phyloP scores from a whole-genome alignment of 2,113 vertebrate genomes.

The Dicerorhinus sumatrensis region DNA sequence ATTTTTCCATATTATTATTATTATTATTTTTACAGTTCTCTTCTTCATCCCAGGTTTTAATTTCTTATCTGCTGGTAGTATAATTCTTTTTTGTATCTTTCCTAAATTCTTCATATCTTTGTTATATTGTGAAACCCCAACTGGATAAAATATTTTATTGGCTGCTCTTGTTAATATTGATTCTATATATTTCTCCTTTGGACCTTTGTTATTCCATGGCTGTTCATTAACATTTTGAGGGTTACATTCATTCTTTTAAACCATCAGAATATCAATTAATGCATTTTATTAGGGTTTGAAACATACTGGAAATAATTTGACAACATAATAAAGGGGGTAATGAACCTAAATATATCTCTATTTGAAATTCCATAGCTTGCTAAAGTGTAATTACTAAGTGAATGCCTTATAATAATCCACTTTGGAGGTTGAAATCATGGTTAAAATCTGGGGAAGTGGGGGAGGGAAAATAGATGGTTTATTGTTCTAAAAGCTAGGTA shows the following conservation, averaged over 20 bases:
- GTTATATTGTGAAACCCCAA: background rate
- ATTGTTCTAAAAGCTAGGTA: conserved; percentile 20
- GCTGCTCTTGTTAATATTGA: background rate
- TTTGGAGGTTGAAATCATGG: conserved; percentile 27
- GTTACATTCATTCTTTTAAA: background rate
- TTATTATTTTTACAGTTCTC: background rate
- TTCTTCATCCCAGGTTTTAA: background rate
- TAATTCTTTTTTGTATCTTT: background rate
- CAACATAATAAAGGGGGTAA: conserved; percentile 28
- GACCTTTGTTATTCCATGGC: background rate
- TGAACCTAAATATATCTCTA: conserved; percentile 48
- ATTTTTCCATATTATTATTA: background rate
- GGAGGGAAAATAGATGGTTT: background rate
- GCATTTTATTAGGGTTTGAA: conserved; percentile 30
- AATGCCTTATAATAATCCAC: conserved; percentile 22
- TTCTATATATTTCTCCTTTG: background rate
- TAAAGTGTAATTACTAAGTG: conserved; percentile 36
- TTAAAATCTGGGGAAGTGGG: background rate
- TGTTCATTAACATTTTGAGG: background rate
- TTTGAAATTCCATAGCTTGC: conserved; percentile 50
- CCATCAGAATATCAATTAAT: conserved; percentile 37
- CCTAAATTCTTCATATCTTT: background rate
- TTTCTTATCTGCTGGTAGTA: background rate
- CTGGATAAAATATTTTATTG: background rate
- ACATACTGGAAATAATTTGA: conserved; percentile 64